These are phyloP conservation scores for Vulpes vulpes DNA, from an alignment of 2,113 vertebrate species.

Conservation along the genomic window DNA sequence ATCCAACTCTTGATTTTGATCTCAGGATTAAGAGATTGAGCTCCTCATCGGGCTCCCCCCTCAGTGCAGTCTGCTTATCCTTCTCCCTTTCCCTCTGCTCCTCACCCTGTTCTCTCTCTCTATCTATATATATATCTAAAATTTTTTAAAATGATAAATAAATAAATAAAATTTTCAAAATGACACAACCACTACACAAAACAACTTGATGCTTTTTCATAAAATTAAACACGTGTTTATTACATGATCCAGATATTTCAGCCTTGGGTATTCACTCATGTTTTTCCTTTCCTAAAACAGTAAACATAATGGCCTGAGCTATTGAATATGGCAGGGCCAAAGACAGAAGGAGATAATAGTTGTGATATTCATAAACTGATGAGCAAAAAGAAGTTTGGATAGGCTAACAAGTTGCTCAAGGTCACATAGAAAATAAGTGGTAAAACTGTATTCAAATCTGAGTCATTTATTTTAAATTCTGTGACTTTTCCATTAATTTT, in stretches of 20 bases:
- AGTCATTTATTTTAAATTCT: background rate
- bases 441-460: background rate
- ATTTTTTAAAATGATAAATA: too few relatives aligned
- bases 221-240: background rate
- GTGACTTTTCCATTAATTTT: background rate
- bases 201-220: background rate
- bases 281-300: background rate
- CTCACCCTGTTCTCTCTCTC: background rate
- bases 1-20: background rate
- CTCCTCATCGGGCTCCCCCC: too few relatives aligned
- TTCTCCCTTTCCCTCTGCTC: background rate
- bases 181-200: background rate
- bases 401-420: background rate
- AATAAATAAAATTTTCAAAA: background rate
- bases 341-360: background rate
- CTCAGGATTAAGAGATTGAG: too few relatives aligned
- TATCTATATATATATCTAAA: too few relatives aligned
- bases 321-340: background rate
- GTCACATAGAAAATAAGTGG: background rate
- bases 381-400: background rate
- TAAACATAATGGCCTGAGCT: background rate
- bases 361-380: background rate
- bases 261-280: background rate
- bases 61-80: too few relatives aligned
- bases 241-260: background rate